These are phyloP conservation scores for Listrodromus nycthemerus DNA, from an alignment of 2,888 invertebrate species.

Conservation along the genomic window DNA sequence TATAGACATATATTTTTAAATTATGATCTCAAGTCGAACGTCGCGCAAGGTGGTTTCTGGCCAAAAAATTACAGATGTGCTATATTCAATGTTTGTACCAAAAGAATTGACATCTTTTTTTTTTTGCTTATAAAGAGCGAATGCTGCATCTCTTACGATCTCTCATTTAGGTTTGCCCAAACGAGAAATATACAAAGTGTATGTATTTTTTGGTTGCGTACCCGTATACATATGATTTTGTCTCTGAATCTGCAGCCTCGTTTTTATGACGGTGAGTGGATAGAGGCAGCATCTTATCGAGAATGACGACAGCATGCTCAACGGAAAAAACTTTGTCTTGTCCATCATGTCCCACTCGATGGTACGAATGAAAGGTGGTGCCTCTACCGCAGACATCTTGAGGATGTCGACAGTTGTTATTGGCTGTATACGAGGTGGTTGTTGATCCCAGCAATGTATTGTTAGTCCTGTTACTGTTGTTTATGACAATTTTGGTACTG, in stretches of 20 bases:
- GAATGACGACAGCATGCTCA: constrained; percentile 95
- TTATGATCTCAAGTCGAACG: too few species aligned
- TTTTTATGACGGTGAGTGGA: constrained; percentile 97
- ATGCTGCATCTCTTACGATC: too few species aligned
- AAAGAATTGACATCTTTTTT: too few species aligned
- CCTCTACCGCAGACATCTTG: constrained; percentile 86
- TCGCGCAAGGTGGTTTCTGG: too few species aligned
- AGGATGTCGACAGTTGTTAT: constrained; percentile 51
- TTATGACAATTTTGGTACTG: constrained; percentile 33
- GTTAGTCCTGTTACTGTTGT: constrained; percentile 20
- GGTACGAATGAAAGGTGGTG: constrained; percentile 89
- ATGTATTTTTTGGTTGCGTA: constrained; percentile 71
- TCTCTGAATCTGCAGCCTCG: constrained; percentile 95
- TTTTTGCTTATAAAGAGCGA: too few species aligned
- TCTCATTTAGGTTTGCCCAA: too few species aligned
- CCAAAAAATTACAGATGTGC: too few species aligned
- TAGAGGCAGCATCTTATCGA: constrained; percentile 91
- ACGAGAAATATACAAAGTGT: background rate
- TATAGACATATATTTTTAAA: too few species aligned
- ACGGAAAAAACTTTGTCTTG: constrained; percentile 95
- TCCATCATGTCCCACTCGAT: constrained; percentile 99
- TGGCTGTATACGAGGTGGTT: constrained; percentile 7
- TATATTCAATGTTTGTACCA: too few species aligned
- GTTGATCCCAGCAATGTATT: background rate
- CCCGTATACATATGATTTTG: constrained; percentile 93